Evolutionary conservation across 2,113 vertebrate species (phyloP).

Genomic region (Mormyrus iriodes): DNA sequence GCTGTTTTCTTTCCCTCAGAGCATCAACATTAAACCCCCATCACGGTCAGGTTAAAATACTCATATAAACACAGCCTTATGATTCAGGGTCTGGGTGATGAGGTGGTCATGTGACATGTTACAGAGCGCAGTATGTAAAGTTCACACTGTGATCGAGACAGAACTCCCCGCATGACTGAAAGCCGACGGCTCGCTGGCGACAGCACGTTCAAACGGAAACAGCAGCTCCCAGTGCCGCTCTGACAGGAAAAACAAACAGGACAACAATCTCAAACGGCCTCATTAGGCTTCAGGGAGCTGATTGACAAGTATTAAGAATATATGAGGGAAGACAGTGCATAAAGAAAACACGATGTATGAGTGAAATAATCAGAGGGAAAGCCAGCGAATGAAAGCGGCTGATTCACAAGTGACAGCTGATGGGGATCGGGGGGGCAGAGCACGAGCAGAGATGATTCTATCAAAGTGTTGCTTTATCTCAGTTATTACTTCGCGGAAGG

Average conservation of each 20-base stretch:
- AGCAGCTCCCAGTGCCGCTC: neutral
- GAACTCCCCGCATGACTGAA: neutral
- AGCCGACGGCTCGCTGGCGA: neutral
- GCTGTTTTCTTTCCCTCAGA: neutral
- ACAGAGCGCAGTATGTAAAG: neutral
- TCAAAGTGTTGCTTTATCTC: constrained; percentile 69
- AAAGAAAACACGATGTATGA: constrained; percentile 27
- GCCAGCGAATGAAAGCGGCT: constrained; percentile 18
- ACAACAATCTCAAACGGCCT: constrained; percentile 36
- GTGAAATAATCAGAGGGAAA: constrained; percentile 20
- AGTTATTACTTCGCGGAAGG: constrained; percentile 65
- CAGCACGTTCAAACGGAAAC: neutral
- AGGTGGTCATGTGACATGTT: neutral
- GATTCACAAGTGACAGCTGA: constrained; percentile 45
- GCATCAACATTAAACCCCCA: neutral
- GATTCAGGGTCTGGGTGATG: neutral
- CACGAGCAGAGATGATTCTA: constrained; percentile 61
- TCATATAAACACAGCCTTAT: neutral
- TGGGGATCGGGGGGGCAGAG: constrained; percentile 35
- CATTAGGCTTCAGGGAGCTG: constrained; percentile 46
- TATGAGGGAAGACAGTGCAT: constrained; percentile 21
- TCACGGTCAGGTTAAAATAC: neutral
- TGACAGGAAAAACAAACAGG: neutral
- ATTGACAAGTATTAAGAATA: constrained; percentile 58
- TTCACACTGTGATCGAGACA: neutral